Percentiles rank a stretch among this genome's conserved stretches.
phyloP scores from a whole-genome alignment of 1,140 invertebrate genomes.

The Pseudomyrmex pallidus region DNA sequence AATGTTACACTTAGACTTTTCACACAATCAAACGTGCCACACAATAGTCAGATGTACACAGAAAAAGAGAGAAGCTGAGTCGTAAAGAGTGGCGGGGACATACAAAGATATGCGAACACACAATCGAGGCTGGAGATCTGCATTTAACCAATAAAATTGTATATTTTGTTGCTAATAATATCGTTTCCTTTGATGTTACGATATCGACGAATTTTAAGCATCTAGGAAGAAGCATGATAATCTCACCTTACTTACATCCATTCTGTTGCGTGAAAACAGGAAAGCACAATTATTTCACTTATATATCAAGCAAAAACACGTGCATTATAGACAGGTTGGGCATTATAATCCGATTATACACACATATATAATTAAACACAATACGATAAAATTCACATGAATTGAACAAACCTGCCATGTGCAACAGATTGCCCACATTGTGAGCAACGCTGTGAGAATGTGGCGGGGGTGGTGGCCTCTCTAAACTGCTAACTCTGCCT shows the following conservation, averaged over 20 bases:
- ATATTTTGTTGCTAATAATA: not conserved
- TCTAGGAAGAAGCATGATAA: conserved; percentile 55
- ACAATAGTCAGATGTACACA: not conserved
- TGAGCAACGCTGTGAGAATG: conserved; percentile 88
- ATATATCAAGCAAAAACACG: conserved; percentile 61
- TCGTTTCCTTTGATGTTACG: not conserved
- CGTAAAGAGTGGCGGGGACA: not conserved
- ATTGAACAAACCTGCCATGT: conserved; percentile 90
- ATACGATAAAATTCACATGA: conserved; percentile 53
- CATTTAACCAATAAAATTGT: not conserved
- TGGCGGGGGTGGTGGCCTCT: conserved; percentile 88
- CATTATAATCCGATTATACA: conserved; percentile 31
- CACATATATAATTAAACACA: conserved; percentile 42
- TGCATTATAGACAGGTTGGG: conserved; percentile 60
- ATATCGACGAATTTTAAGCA: conserved; percentile 14
- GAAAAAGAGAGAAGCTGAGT: conserved; percentile 28
- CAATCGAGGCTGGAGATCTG: conserved; percentile 4
- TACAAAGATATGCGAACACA: not conserved
- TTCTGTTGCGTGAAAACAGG: conserved; percentile 77
- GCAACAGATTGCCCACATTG: conserved; percentile 92
- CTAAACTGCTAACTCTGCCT: conserved; percentile 87
- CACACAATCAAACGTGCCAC: not conserved
- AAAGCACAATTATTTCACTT: conserved; percentile 66
- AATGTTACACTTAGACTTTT: conserved; percentile 15
- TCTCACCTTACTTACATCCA: conserved; percentile 84